A percentile compares a stretch with the other conserved stretches of the same genome.
Evolutionary conservation across 2,888 invertebrate genomes (phyloP).

Genomic region (Sesia bembeciformis): DNA sequence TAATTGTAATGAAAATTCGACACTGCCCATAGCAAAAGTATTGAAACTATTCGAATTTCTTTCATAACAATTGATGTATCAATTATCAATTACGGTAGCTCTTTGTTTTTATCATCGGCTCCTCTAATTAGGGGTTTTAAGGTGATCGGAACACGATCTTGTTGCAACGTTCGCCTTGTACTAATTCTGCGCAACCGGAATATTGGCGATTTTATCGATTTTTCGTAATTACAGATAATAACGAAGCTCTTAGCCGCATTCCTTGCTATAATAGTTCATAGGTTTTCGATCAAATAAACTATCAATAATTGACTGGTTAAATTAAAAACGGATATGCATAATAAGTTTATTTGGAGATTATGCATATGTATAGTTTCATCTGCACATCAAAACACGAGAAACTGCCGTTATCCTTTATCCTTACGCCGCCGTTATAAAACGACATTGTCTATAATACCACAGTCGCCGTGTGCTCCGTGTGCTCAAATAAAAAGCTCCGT

Average conservation of each 20-base stretch:
- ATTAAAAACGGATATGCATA: neutral
- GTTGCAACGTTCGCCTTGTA: conserved; percentile 32
- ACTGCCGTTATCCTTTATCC: no score
- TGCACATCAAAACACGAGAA: no score
- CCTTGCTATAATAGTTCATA: neutral
- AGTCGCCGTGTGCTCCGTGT: no score
- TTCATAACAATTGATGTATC: conserved; percentile 16
- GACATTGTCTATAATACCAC: no score
- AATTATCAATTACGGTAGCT: conserved; percentile 30
- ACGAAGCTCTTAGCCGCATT: neutral
- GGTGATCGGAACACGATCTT: conserved; percentile 5
- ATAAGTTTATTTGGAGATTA: no score
- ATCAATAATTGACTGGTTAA: neutral
- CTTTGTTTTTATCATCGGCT: conserved; percentile 44
- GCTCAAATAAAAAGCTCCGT: no score
- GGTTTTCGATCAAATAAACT: neutral
- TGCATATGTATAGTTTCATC: no score
- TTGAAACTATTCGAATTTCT: neutral
- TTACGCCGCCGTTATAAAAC: no score
- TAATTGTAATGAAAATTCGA: no score
- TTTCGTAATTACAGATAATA: conserved; percentile 20
- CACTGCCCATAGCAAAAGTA: neutral
- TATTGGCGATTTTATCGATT: conserved; percentile 34
- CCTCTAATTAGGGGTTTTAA: conserved; percentile 35
- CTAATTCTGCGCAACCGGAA: conserved; percentile 34